phyloP scores from a whole-genome alignment of 1,140 invertebrate genomes.

The Heliconius congener region DNA sequence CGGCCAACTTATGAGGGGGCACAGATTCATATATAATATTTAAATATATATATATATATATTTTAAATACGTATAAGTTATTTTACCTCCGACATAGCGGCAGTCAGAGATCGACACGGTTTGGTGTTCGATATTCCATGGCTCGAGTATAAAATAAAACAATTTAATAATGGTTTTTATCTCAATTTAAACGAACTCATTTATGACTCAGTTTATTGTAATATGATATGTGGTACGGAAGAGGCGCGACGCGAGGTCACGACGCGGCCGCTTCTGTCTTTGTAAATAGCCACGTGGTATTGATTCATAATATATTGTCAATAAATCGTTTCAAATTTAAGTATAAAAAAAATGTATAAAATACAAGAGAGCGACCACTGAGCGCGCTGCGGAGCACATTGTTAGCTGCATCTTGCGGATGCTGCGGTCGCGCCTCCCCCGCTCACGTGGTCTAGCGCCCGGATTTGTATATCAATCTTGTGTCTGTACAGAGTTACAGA shows the following conservation, averaged over 20 bases:
- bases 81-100: too few relatives aligned
- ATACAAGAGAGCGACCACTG: background rate
- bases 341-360: background rate
- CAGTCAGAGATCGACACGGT: background rate
- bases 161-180: too few relatives aligned
- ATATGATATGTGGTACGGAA: background rate
- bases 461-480: background rate
- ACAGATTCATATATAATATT: background rate
- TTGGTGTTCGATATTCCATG: background rate
- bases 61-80: too few relatives aligned
- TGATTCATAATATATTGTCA: background rate
- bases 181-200: background rate
- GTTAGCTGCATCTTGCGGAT: too few relatives aligned
- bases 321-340: background rate
- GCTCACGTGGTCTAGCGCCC: background rate
- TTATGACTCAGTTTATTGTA: background rate
- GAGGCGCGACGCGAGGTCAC: background rate
- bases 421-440: too few relatives aligned
- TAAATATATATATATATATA: too few relatives aligned
- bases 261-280: background rate
- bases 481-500: background rate
- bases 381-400: too few relatives aligned
- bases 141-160: background rate
- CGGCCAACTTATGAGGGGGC: background rate
- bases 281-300: too few relatives aligned